Conservation (phyloP, 2,888 invertebrate genomes). For the Mimachlamys varia region DNA sequence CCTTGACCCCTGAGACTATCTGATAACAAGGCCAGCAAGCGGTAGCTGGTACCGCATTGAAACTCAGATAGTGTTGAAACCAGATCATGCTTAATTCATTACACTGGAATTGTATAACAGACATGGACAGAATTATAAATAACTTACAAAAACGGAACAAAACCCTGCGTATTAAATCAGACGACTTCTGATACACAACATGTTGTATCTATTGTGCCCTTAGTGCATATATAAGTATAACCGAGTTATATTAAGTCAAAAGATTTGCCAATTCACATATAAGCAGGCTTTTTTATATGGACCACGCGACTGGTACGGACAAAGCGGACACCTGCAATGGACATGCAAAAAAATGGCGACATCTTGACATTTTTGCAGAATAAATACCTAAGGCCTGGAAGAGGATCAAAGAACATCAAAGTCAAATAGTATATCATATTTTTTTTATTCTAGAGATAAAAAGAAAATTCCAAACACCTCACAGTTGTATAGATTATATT, state of each 20-base stretch:
- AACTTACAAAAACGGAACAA: background rate
- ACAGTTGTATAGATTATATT: background rate
- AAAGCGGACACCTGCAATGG: conserved; percentile 25
- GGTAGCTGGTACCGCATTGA: conserved; percentile 31
- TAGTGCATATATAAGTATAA: background rate
- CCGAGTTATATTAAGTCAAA: conserved; percentile 21
- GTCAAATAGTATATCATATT: background rate
- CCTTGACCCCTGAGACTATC: background rate
- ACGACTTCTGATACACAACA: background rate
- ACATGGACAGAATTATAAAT: background rate
- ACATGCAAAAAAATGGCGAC: background rate
- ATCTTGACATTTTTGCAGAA: background rate
- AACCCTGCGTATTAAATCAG: background rate
- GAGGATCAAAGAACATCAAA: conserved; percentile 27
- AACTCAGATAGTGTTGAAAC: conserved; percentile 33
- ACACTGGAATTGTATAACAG: conserved; percentile 5
- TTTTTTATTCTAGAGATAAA: conserved; percentile 12
- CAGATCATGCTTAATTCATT: conserved; percentile 36
- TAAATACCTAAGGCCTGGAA: conserved; percentile 7
- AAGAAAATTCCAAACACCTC: background rate
- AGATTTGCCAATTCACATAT: background rate
- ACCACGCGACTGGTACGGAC: background rate
- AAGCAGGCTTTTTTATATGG: background rate
- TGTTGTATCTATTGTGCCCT: background rate
- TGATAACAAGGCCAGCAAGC: conserved; percentile 20